Conservation (phyloP, 1,140 invertebrate species). For the Phymorhynchus buccinoides region DNA sequence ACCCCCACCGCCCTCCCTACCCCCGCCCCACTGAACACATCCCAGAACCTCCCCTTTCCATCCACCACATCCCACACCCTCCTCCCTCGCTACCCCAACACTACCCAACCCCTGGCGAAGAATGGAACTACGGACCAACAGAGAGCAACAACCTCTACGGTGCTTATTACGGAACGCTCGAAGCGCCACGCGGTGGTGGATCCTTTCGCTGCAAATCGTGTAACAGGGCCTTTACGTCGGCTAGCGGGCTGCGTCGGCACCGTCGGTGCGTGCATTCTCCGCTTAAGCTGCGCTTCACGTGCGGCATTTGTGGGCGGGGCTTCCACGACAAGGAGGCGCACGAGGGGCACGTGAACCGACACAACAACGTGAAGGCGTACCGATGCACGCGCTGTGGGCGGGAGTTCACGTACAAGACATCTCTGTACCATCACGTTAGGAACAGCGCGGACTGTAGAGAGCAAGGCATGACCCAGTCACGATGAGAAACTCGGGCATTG, state of each 20-base stretch:
- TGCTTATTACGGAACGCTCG: too few relatives aligned
- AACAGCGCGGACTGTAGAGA: not conserved
- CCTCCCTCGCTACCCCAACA: not conserved
- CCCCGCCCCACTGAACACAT: too few relatives aligned
- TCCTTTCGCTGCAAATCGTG: not conserved
- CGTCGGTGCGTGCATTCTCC: not conserved
- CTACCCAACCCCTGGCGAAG: too few relatives aligned
- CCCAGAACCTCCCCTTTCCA: not conserved
- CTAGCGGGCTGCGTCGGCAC: not conserved
- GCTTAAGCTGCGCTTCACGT: not conserved
- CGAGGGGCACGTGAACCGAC: not conserved
- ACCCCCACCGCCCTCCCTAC: not conserved
- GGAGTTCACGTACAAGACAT: conserved; percentile 6
- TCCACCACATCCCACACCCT: not conserved
- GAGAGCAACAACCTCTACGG: too few relatives aligned
- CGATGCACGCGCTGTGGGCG: not conserved
- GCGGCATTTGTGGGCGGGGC: not conserved
- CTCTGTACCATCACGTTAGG: not conserved
- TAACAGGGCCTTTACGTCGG: not conserved
- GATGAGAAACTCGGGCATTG: too few relatives aligned
- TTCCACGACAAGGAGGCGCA: not conserved
- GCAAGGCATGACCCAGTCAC: too few relatives aligned
- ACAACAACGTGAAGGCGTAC: not conserved
- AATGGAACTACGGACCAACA: too few relatives aligned
- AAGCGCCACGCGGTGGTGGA: too few relatives aligned